Evolutionary conservation across 2,888 invertebrate species (phyloP).

Genomic region (Falcaria lacertinaria): DNA sequence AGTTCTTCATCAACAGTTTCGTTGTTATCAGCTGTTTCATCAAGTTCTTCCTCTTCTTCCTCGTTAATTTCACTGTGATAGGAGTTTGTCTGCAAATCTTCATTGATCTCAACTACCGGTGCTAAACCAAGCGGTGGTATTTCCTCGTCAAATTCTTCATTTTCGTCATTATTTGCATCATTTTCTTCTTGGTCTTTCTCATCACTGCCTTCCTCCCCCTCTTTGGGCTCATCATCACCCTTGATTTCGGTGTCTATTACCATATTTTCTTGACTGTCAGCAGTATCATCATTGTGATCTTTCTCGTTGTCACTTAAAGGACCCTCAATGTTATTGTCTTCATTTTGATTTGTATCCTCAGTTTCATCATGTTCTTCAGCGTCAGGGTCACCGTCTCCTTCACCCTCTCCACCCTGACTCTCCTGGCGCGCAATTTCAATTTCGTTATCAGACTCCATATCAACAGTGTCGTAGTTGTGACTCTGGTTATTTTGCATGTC

Average conservation of each 20-base stretch:
- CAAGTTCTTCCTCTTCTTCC: conserved; percentile 47
- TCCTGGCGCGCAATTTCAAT: conserved; percentile 69
- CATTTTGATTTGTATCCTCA: conserved; percentile 26
- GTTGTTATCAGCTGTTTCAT: conserved; percentile 41
- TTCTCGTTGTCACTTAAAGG: conserved; percentile 43
- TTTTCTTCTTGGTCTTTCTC: conserved; percentile 41
- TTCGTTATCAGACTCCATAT: conserved; percentile 74
- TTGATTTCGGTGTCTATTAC: conserved; percentile 26
- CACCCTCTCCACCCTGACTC: conserved; percentile 37
- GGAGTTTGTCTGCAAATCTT: conserved; percentile 59
- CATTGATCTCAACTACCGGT: conserved; percentile 70
- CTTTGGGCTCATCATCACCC: conserved; percentile 31
- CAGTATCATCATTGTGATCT: conserved; percentile 36
- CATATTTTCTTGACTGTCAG: conserved; percentile 38
- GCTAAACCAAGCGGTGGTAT: conserved; percentile 49
- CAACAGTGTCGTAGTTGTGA: conserved; percentile 68
- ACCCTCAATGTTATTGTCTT: conserved; percentile 39
- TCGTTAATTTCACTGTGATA: conserved; percentile 57
- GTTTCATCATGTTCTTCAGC: conserved; percentile 33
- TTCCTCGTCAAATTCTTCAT: conserved; percentile 60
- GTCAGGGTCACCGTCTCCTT: conserved; percentile 25
- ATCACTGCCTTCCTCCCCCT: conserved; percentile 28
- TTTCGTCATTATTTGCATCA: conserved; percentile 39
- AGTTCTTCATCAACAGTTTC: conserved; percentile 45
- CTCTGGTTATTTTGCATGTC: conserved; percentile 47